These are phyloP conservation scores for Pyrocoelia pectoralis DNA, from an alignment of 2,888 invertebrate genomes.

Conservation along the genomic window DNA sequence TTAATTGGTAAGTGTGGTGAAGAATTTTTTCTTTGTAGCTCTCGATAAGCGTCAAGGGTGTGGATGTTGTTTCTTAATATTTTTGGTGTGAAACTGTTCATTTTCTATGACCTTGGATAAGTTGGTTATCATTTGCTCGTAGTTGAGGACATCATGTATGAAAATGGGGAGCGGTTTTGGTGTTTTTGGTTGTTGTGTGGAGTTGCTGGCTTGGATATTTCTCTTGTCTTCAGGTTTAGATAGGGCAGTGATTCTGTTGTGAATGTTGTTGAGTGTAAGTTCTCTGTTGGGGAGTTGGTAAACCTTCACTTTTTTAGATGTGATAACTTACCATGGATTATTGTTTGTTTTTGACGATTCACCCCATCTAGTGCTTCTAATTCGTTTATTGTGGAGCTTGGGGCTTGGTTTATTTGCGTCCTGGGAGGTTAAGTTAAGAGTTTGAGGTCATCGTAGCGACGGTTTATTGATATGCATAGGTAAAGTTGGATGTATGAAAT, in stretches of 20 bases:
- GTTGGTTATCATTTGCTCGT: too few species aligned
- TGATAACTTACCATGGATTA: slow-evolving; percentile 9
- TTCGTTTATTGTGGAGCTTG: not conserved
- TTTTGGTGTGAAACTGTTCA: too few species aligned
- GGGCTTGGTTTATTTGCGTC: not conserved
- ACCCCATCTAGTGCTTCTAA: not conserved
- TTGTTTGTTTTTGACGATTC: slow-evolving; percentile 17
- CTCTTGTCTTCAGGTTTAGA: slow-evolving; percentile 10
- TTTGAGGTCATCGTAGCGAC: too few species aligned
- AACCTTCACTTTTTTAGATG: slow-evolving; percentile 12
- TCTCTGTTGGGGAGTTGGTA: slow-evolving; percentile 17
- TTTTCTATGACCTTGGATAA: too few species aligned
- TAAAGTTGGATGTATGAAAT: too few species aligned
- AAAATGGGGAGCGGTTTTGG: not conserved
- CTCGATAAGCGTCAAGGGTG: too few species aligned
- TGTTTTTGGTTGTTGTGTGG: not conserved
- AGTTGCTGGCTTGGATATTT: not conserved
- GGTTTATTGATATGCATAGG: too few species aligned
- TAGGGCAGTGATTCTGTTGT: slow-evolving; percentile 13
- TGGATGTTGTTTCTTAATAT: too few species aligned
- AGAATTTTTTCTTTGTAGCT: not conserved
- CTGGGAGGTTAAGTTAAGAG: too few species aligned
- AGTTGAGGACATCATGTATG: too few species aligned
- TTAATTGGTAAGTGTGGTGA: slow-evolving; percentile 14
- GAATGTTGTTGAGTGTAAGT: slow-evolving; percentile 10